Percentiles rank a stretch among this genome's conserved stretches.
Evolutionary conservation across 1,140 invertebrate genomes (phyloP).

Genomic region (Saxidomus purpurata): DNA sequence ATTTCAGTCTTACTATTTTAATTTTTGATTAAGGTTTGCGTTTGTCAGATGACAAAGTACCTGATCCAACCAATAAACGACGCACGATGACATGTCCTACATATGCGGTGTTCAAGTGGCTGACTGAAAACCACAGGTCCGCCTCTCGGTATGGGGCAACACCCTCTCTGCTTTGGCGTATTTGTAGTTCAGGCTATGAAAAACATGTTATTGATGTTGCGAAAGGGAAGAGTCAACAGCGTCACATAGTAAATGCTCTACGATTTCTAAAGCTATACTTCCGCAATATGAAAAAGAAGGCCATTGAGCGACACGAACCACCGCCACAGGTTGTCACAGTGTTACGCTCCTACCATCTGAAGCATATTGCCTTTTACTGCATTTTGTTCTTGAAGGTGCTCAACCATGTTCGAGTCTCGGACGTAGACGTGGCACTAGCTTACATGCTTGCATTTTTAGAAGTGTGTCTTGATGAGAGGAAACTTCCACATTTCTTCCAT

Average conservation of each 20-base stretch:
- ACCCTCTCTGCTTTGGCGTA: neutral
- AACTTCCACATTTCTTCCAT: slow-evolving; percentile 13
- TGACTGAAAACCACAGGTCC: neutral
- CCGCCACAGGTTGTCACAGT: slow-evolving; percentile 51
- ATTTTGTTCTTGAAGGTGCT: neutral
- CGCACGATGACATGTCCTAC: neutral
- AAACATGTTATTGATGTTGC: slow-evolving; percentile 53
- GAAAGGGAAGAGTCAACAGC: slow-evolving; percentile 11
- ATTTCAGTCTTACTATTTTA: neutral
- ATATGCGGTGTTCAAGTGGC: slow-evolving; percentile 41
- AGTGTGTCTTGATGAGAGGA: neutral
- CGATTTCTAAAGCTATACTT: slow-evolving; percentile 58
- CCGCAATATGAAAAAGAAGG: neutral
- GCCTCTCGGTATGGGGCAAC: neutral
- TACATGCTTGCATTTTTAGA: slow-evolving; percentile 1
- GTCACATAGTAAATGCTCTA: slow-evolving; percentile 36
- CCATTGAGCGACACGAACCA: neutral
- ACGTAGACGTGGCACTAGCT: neutral
- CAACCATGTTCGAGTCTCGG: neutral
- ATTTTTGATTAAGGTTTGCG: neutral
- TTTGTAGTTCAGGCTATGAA: slow-evolving; percentile 54
- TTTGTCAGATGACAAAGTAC: slow-evolving; percentile 1
- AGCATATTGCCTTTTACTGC: slow-evolving; percentile 50
- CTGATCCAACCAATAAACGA: slow-evolving; percentile 4
- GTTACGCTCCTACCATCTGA: slow-evolving; percentile 36